Evolutionary conservation across 2,797 vertebrate genomes (phyloP).

Genomic region (Enteromius argenteus): DNA sequence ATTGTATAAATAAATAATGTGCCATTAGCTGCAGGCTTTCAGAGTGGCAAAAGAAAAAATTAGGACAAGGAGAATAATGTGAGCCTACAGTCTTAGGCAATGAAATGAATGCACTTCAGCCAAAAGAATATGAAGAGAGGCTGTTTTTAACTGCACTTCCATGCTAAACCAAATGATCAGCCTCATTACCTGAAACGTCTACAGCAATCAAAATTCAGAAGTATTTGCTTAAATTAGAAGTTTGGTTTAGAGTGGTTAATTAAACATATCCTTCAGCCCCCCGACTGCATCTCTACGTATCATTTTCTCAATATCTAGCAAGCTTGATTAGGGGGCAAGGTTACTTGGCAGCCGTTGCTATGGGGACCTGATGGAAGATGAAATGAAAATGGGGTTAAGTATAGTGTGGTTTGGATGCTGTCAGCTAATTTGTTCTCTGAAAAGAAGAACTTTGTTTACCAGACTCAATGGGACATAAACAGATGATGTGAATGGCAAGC

Average conservation of each 20-base stretch:
- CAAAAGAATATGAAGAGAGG: background rate
- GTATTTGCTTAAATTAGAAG: constrained; percentile 15
- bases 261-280: constrained; percentile 25
- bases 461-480: background rate
- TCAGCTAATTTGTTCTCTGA: constrained; percentile 32
- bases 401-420: constrained; percentile 1
- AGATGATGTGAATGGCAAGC: constrained; percentile 3
- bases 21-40: background rate
- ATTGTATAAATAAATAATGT: background rate
- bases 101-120: background rate
- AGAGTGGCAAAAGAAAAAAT: background rate
- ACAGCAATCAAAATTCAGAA: background rate
- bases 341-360: constrained; percentile 70
- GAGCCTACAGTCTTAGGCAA: background rate
- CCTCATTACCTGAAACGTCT: background rate
- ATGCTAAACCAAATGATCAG: background rate
- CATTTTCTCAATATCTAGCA: constrained; percentile 61
- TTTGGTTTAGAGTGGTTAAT: background rate
- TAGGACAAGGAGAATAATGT: background rate
- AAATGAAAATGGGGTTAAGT: constrained; percentile 33
- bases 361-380: constrained; percentile 60
- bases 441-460: constrained; percentile 29
- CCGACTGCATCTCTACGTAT: constrained; percentile 31
- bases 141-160: background rate
- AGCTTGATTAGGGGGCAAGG: constrained; percentile 58